Evolutionary conservation across 2,797 vertebrate genomes (phyloP).

Genomic region (Babyrousa celebensis): DNA sequence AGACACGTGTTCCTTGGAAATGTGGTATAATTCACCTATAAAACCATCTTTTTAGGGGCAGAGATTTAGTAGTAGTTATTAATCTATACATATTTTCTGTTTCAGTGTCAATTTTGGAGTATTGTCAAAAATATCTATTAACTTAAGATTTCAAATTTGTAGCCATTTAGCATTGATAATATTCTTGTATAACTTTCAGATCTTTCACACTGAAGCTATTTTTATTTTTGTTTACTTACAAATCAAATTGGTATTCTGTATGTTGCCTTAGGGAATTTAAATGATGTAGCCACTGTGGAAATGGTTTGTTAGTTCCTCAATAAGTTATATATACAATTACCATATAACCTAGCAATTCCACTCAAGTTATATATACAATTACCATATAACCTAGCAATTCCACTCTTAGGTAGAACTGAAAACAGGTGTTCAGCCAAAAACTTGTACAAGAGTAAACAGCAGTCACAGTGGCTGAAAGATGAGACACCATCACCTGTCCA

Average conservation of each 20-base stretch:
- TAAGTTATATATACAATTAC: not conserved
- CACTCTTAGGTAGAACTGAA: not conserved
- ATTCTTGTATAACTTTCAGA: not conserved
- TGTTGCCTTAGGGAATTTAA: not conserved
- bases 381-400: not conserved
- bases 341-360: not conserved
- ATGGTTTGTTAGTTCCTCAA: not conserved
- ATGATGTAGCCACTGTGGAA: not conserved
- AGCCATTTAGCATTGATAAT: not conserved
- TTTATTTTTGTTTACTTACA: not conserved
- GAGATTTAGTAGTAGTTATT: not conserved
- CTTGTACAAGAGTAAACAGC: not conserved
- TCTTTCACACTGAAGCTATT: not conserved
- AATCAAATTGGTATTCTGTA: not conserved
- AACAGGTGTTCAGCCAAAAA: not conserved
- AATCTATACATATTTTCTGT: constrained; percentile 3
- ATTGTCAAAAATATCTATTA: not conserved
- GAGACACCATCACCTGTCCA: not conserved
- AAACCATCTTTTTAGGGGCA: not conserved
- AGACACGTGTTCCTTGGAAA: not conserved
- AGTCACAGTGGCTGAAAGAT: not conserved
- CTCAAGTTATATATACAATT: constrained; percentile 24
- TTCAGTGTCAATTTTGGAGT: not conserved
- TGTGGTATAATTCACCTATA: not conserved
- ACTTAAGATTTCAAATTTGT: constrained; percentile 28